These are phyloP conservation scores for Drosophila sordidula DNA, from an alignment of 2,888 invertebrate species.

Conservation along the genomic window DNA sequence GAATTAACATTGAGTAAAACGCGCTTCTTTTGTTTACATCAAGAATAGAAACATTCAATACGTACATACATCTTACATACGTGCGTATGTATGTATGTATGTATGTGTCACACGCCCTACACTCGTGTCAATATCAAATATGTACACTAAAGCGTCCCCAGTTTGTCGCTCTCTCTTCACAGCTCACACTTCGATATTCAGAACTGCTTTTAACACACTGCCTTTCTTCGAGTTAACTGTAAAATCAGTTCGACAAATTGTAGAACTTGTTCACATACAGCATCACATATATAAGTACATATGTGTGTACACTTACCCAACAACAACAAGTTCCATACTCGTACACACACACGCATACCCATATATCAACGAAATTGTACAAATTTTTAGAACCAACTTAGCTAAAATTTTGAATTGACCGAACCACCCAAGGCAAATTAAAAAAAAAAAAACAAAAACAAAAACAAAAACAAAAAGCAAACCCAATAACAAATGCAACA, in stretches of 20 bases:
- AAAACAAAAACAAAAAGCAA: neutral
- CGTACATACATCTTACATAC: neutral
- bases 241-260: constrained; percentile 10
- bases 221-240: constrained; percentile 23
- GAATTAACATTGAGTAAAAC: neutral
- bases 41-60: neutral
- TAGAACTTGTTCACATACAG: constrained; percentile 5
- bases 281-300: constrained; percentile 35
- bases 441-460: neutral
- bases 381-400: constrained; percentile 33
- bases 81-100: constrained; percentile 1
- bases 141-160: neutral
- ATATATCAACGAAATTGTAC: constrained; percentile 33
- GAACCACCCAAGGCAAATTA: constrained; percentile 31
- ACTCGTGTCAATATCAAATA: constrained; percentile 1
- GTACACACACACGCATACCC: constrained; percentile 20
- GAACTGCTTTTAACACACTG: constrained; percentile 50
- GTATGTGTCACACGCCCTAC: neutral
- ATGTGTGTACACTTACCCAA: constrained; percentile 18
- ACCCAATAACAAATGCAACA: neutral
- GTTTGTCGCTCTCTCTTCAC: constrained; percentile 9
- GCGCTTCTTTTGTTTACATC: neutral
- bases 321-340: constrained; percentile 16
- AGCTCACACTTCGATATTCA: neutral
- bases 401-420: constrained; percentile 36